These are phyloP conservation scores for Huso huso DNA, from an alignment of 2,797 vertebrate genomes.

Conservation along the genomic window DNA sequence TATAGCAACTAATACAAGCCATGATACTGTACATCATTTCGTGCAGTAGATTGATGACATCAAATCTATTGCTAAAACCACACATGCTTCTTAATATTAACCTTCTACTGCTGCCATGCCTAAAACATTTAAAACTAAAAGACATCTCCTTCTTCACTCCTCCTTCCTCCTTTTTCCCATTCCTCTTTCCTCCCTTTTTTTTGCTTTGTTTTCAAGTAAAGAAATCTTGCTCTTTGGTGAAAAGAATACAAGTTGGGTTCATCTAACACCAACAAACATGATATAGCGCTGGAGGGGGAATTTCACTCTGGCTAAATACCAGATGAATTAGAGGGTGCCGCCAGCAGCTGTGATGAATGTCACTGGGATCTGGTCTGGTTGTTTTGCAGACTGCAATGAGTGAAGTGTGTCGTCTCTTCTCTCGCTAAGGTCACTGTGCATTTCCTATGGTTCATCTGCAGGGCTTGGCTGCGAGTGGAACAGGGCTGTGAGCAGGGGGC, in stretches of 20 bases:
- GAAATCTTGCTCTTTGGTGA: constrained; percentile 41
- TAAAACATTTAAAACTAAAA: too few relatives aligned
- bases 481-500: background rate
- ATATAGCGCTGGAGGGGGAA: constrained; percentile 44
- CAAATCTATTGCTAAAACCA: too few relatives aligned
- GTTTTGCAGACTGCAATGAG: constrained; percentile 49
- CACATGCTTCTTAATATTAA: too few relatives aligned
- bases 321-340: constrained; percentile 61
- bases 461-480: constrained; percentile 51
- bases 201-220: constrained; percentile 44
- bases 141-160: too few relatives aligned
- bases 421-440: constrained; percentile 54
- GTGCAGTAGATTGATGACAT: too few relatives aligned
- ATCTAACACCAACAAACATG: constrained; percentile 60
- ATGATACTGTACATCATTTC: too few relatives aligned
- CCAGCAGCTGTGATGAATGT: constrained; percentile 60
- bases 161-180: background rate
- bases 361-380: constrained; percentile 54
- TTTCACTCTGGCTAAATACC: constrained; percentile 60
- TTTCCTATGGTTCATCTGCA: constrained; percentile 58
- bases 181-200: constrained; percentile 22
- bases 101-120: too few relatives aligned
- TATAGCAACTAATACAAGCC: too few relatives aligned
- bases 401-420: constrained; percentile 49
- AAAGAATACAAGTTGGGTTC: constrained; percentile 45